phyloP scores from a whole-genome alignment of 64 coral and sea anemone species.

The Stichodactyla helianthus region DNA sequence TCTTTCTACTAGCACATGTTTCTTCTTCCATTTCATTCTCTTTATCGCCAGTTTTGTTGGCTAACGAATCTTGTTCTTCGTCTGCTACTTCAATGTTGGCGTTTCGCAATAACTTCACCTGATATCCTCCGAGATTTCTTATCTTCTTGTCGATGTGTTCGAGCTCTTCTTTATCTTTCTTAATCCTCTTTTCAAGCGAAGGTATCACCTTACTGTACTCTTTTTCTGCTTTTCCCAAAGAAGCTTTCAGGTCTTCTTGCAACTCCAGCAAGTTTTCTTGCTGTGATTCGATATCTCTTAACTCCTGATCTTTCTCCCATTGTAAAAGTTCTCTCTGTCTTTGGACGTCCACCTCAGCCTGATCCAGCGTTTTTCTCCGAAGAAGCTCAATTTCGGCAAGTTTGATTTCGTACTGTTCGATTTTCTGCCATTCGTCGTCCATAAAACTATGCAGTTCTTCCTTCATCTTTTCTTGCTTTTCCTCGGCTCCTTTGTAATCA shows the following conservation, averaged over 20 bases:
- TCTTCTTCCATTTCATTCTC: slow-evolving; percentile 4
- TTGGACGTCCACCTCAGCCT: slow-evolving; percentile 52
- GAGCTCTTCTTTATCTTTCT: slow-evolving; percentile 54
- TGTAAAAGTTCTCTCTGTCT: slow-evolving; percentile 47
- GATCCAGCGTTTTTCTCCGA: slow-evolving; percentile 48
- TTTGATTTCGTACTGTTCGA: slow-evolving; percentile 75
- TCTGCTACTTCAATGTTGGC: slow-evolving; percentile 34
- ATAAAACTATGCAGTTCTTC: slow-evolving; percentile 48
- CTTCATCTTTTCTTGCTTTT: slow-evolving; percentile 45
- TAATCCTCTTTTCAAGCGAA: slow-evolving; percentile 50
- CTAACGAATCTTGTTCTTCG: slow-evolving; percentile 14
- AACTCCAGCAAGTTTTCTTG: slow-evolving; percentile 48
- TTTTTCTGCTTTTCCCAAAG: slow-evolving; percentile 32
- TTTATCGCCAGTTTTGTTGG: slow-evolving; percentile 3
- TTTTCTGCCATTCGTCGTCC: slow-evolving; percentile 69
- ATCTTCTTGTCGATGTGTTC: slow-evolving; percentile 64
- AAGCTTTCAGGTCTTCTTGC: slow-evolving; percentile 30
- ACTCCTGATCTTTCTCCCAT: slow-evolving; percentile 56
- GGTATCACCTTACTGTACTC: slow-evolving; percentile 27
- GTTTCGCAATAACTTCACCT: slow-evolving; percentile 34
- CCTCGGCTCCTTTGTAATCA: neutral
- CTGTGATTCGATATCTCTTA: slow-evolving; percentile 62
- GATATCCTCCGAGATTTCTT: slow-evolving; percentile 50
- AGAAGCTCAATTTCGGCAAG: slow-evolving; percentile 77
- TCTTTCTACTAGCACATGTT: neutral